phyloP scores from a whole-genome alignment of 2,113 vertebrate species.

The Ophthalmolycus amberensis region DNA sequence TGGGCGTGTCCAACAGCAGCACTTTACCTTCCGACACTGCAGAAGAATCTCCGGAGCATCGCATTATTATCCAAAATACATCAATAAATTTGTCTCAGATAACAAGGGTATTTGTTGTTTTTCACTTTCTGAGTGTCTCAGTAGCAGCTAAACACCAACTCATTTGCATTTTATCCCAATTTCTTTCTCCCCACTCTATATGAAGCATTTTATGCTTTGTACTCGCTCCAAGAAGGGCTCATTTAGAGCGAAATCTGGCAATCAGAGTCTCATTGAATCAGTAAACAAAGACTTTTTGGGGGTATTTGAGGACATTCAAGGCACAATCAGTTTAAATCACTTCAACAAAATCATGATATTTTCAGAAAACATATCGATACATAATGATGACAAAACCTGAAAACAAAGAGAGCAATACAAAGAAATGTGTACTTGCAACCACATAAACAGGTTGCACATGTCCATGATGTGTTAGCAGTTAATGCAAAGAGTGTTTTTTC shows the following conservation, averaged over 20 bases:
- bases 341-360: background rate
- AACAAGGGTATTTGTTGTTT: background rate
- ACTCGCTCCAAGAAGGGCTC: background rate
- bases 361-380: background rate
- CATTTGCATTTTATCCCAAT: background rate
- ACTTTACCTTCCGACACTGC: background rate
- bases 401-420: background rate
- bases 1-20: background rate
- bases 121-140: background rate
- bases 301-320: background rate
- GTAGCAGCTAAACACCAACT: background rate
- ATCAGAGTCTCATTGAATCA: background rate
- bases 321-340: background rate
- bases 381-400: background rate
- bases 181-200: background rate
- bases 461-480: background rate
- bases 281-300: background rate
- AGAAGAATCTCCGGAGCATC: background rate
- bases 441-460: background rate
- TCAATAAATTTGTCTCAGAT: background rate
- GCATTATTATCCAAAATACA: background rate
- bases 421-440: background rate
- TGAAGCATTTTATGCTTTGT: background rate
- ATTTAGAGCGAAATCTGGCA: background rate
- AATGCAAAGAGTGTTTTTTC: background rate